phyloP scores from a whole-genome alignment of 2,888 invertebrate genomes.

The Congeria kusceri region DNA sequence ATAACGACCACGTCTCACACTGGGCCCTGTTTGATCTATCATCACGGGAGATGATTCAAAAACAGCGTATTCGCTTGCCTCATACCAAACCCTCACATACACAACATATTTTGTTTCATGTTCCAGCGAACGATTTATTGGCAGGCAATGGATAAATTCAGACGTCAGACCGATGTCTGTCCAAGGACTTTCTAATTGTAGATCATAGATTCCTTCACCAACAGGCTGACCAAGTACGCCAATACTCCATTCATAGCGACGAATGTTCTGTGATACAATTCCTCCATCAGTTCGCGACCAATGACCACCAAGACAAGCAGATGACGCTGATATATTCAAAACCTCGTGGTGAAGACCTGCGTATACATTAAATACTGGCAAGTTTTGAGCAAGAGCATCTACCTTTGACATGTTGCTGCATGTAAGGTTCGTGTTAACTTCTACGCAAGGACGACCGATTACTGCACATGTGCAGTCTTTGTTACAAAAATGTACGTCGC shows the following conservation, averaged over 20 bases:
- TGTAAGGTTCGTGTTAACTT: not conserved
- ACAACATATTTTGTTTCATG: slow-evolving; percentile 19
- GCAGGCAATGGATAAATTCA: slow-evolving; percentile 49
- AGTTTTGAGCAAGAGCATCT: not conserved
- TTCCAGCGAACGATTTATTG: slow-evolving; percentile 14
- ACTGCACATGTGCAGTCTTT: slow-evolving; percentile 63
- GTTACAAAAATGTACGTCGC: slow-evolving; percentile 51
- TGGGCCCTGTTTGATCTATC: slow-evolving; percentile 59
- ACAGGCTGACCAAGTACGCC: slow-evolving; percentile 41
- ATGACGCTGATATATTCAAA: slow-evolving; percentile 35
- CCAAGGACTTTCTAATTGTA: slow-evolving; percentile 56
- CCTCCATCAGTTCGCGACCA: slow-evolving; percentile 24
- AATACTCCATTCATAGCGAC: slow-evolving; percentile 65
- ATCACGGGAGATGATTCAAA: slow-evolving; percentile 43
- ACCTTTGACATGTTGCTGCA: too few relatives aligned
- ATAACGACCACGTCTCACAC: slow-evolving; percentile 36
- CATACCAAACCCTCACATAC: slow-evolving; percentile 61
- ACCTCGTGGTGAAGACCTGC: slow-evolving; percentile 19
- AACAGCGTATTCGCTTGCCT: slow-evolving; percentile 15
- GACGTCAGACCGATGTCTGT: slow-evolving; percentile 52
- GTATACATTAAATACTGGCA: slow-evolving; percentile 12
- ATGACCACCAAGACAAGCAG: slow-evolving; percentile 47
- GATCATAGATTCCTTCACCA: slow-evolving; percentile 62
- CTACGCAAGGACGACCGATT: slow-evolving; percentile 50
- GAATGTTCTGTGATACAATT: slow-evolving; percentile 10